These are phyloP conservation scores for Camponotus vicinus DNA, from an alignment of 1,140 invertebrate species.

Conservation along the genomic window DNA sequence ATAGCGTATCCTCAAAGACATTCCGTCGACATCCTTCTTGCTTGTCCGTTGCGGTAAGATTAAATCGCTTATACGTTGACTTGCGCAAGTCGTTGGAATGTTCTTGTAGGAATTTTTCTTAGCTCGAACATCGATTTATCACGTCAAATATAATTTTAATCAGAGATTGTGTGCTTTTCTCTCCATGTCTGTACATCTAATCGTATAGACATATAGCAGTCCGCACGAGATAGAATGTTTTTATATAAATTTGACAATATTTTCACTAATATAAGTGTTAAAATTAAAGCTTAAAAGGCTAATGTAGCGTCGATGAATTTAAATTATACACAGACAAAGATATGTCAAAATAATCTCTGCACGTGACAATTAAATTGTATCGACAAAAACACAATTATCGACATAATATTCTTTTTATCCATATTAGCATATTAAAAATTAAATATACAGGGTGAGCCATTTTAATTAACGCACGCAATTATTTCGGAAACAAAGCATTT, in stretches of 20 bases:
- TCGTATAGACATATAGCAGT: neutral
- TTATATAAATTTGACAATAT: neutral
- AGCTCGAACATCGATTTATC: neutral
- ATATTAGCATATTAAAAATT: too few relatives aligned
- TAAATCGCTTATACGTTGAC: neutral
- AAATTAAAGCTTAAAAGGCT: neutral
- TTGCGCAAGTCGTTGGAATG: neutral
- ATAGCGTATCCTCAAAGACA: conserved; percentile 44
- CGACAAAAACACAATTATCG: too few relatives aligned
- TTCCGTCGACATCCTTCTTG: conserved; percentile 40
- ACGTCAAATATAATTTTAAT: conserved; percentile 22
- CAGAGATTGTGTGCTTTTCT: neutral
- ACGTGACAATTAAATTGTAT: too few relatives aligned
- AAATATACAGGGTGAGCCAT: too few relatives aligned
- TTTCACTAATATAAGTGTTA: neutral
- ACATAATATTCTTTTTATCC: too few relatives aligned
- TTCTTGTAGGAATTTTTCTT: neutral
- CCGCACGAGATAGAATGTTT: neutral
- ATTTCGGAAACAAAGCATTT: too few relatives aligned
- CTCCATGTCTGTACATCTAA: neutral
- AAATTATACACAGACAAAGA: neutral
- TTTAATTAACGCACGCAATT: too few relatives aligned
- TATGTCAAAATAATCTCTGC: too few relatives aligned
- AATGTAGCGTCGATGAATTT: neutral
- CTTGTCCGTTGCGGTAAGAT: neutral